Evolutionary conservation across 2,113 vertebrate species (phyloP), one percentile per base, ranked within the genome.

Genomic region (Pteropus alecto): DNA sequence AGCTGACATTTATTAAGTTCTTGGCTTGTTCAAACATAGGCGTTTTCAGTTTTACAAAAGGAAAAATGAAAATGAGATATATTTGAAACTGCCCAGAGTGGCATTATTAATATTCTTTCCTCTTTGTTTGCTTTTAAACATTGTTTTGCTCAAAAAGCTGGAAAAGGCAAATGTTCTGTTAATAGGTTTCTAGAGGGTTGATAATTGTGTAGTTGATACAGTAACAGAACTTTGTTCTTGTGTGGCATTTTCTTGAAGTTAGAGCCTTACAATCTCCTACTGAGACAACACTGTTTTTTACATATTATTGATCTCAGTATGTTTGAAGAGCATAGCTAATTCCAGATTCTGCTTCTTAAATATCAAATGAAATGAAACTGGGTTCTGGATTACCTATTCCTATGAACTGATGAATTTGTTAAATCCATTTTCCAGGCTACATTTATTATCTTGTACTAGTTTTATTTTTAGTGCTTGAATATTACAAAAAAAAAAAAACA

Each of bases 161-260:
- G 26, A 68, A 73, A 96, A 87, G 85, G 48, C 4, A 91, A 85
- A 74, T 86, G 43, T 48, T 92, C 61, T 96, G 71, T 95, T 97
- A 67, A 21, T 35, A 79, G 15, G 35, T 87, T 96, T 91, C 48
- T 38, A 67, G 91, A 77, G 56, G 21, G 24, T 87, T 48, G 35
- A 65, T 93, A 68, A 93, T 46, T 96, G 1, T 67, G 15, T 18
- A 46, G 16, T 70, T 95, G 60, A 18, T 35, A 28, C 0, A 85
- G 56, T 38, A 67, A 84, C 21, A 73, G 30, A 95, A 87, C 2
- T 73, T 86, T 2, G 0, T 84, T 93, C 56, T 58, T 96, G 16
- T n/a, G 33, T 90, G 90, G 7, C 8, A 77, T 92, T 92, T 84
- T 97, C 48, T 94, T 94, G 51, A 89, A 7, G 48, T 95, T 94